Conservation (phyloP, 2,797 vertebrate species). For the Parauchenoglanis ngamensis region DNA sequence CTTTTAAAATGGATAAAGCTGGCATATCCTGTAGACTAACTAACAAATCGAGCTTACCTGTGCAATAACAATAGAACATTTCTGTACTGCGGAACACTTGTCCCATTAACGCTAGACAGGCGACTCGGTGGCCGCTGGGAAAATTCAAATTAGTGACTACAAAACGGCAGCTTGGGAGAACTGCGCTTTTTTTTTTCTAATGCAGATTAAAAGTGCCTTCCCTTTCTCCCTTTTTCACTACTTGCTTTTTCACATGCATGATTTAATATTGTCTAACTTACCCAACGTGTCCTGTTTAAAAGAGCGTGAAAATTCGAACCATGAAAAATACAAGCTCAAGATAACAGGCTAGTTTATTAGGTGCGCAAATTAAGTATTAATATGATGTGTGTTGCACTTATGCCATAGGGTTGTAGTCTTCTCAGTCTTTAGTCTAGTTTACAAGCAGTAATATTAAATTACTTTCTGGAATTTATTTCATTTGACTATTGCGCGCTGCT, state of each 20-base stretch:
- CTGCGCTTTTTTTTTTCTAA: background rate
- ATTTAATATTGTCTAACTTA: background rate
- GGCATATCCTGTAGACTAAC: background rate
- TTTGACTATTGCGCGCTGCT: background rate
- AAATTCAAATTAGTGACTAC: conserved; percentile 28
- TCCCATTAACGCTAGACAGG: conserved; percentile 17
- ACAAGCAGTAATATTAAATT: background rate
- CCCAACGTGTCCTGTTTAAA: background rate
- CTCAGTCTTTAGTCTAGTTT: background rate
- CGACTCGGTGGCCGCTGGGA: background rate
- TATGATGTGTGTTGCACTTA: background rate
- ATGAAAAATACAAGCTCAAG: background rate
- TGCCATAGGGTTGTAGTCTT: background rate
- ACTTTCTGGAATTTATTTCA: background rate
- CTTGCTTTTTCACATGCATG: no score
- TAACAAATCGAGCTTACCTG: conserved; percentile 11
- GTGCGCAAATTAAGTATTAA: background rate
- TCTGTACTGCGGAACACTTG: background rate
- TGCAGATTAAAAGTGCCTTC: background rate
- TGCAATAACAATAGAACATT: background rate
- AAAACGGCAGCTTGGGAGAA: conserved; percentile 1
- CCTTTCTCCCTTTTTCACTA: background rate
- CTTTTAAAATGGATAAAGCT: background rate
- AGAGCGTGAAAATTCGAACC: background rate
- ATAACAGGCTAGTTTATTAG: background rate